Base-by-base conservation (phyloP, 2,888 invertebrate genomes). In the Uropetala carovei region DNA sequence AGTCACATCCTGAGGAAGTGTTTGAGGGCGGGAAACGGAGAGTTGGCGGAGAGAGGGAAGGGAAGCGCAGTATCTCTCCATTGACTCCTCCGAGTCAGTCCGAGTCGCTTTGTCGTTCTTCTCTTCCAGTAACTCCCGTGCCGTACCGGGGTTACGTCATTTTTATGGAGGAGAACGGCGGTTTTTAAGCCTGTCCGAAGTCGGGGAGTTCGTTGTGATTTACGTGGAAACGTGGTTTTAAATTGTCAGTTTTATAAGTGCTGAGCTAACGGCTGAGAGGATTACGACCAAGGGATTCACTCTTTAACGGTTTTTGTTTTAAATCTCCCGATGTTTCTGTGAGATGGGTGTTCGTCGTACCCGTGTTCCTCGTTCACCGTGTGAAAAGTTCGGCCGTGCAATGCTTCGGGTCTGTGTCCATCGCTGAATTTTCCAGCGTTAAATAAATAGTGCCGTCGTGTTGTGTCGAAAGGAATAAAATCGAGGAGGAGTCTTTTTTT, bases 1-100 rank as follows among this genome's bases (percentile, higher is more conserved):
- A 83, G 83, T 83, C 83, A 83, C 83, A 83, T 83, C 83, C 83
- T 43, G 83, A 83, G 83, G 83, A 83, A 83, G 83, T 57, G 83
- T 83, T 83, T 83, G 83, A 83, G 83, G 83, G 56, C 83, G 83
- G 83, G 83, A 57, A 83, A 57, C 83, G n/a, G n/a, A 11, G 56
- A 57, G 57, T 57, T 18, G 83, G 8, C 7, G 83, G 7, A 3
- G 83, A 57, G 83, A 27, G 57, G 7, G 57, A 57, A 11, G n/a
- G 16, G 18, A 3, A 57, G 43, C n/a, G 83, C 56, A 57, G 83
- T 43, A 57, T 57, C 43, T 18, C 43, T 43, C 43, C 43, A 43
- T 83, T 83, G 43, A 14, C 83, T 83, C n/a, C 43, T 43, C 83
- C 56, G 56, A 43, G 30, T 30, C 30, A 30, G 3, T 18, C 56